Evolutionary conservation across 2,888 invertebrate species (phyloP).

Genomic region (Drosophila multiciliata): DNA sequence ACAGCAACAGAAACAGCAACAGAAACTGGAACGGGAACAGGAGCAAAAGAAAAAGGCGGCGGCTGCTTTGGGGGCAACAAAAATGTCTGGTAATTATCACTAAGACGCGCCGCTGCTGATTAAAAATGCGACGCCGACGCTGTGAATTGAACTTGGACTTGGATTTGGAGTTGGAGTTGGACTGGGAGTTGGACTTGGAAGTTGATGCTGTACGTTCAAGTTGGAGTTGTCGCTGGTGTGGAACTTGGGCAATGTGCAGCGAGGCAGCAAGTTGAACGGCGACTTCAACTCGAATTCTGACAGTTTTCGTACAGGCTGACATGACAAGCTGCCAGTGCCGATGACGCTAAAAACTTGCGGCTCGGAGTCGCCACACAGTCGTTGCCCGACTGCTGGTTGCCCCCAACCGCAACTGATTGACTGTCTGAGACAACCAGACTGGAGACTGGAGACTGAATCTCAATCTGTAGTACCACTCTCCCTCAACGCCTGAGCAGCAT

Average conservation of each 20-base stretch:
- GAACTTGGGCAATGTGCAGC: constrained; percentile 37
- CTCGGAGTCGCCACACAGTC: constrained; percentile 21
- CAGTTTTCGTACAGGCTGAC: constrained; percentile 78
- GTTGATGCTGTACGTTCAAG: background rate
- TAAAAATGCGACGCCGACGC: constrained; percentile 77
- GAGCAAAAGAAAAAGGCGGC: background rate
- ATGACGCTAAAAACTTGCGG: constrained; percentile 75
- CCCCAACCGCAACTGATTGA: constrained; percentile 59
- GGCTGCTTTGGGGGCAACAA: constrained; percentile 42
- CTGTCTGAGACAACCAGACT: constrained; percentile 49
- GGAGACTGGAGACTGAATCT: constrained; percentile 33
- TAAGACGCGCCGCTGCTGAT: constrained; percentile 75
- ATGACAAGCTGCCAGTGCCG: constrained; percentile 81
- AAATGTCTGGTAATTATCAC: constrained; percentile 79
- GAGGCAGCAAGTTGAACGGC: constrained; percentile 59
- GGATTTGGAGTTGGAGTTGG: background rate
- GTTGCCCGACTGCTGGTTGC: constrained; percentile 7
- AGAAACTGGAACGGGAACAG: constrained; percentile 26
- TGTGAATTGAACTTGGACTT: constrained; percentile 15
- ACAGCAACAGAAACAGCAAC: background rate
- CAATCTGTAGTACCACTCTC: constrained; percentile 9
- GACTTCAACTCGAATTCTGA: constrained; percentile 76
- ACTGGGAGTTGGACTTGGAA: background rate
- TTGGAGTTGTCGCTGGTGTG: background rate
- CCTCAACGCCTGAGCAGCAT: constrained; percentile 40